phyloP scores from a whole-genome alignment of 1,140 invertebrate species.

The Dinoponera quadriceps region DNA sequence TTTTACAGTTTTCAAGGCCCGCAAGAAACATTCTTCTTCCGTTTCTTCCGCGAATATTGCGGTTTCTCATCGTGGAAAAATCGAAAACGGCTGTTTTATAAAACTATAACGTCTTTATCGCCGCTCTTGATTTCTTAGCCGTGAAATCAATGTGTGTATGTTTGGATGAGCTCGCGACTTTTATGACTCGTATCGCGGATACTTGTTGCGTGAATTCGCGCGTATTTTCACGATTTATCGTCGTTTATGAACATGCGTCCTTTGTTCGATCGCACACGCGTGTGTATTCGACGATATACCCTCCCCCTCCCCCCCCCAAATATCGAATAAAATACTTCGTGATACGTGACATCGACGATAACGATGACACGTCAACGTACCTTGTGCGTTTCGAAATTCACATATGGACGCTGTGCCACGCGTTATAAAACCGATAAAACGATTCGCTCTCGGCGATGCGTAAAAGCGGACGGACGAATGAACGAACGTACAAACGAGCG shows the following conservation, averaged over 20 bases:
- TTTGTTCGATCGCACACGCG: not conserved
- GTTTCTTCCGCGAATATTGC: too few species aligned
- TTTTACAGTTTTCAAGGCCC: too few species aligned
- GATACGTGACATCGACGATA: slow-evolving; percentile 42
- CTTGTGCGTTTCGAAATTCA: slow-evolving; percentile 24
- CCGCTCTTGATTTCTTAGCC: not conserved
- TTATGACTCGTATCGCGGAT: not conserved
- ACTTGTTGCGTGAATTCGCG: not conserved
- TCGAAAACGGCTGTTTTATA: too few species aligned
- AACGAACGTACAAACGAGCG: not conserved
- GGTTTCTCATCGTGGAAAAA: too few species aligned
- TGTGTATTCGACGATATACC: not conserved
- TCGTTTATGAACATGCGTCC: slow-evolving; percentile 3
- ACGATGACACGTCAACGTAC: slow-evolving; percentile 7
- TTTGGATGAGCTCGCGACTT: not conserved
- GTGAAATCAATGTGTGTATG: not conserved
- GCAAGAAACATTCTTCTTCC: too few species aligned
- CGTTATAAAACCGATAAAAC: slow-evolving; percentile 35
- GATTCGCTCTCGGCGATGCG: slow-evolving; percentile 23
- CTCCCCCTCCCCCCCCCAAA: too few species aligned
- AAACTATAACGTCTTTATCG: not conserved
- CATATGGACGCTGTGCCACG: not conserved
- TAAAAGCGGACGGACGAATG: slow-evolving; percentile 9
- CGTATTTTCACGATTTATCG: not conserved
- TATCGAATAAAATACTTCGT: not conserved